phyloP scores from a whole-genome alignment of 2,888 invertebrate species.

The Chydorus sphaericus region DNA sequence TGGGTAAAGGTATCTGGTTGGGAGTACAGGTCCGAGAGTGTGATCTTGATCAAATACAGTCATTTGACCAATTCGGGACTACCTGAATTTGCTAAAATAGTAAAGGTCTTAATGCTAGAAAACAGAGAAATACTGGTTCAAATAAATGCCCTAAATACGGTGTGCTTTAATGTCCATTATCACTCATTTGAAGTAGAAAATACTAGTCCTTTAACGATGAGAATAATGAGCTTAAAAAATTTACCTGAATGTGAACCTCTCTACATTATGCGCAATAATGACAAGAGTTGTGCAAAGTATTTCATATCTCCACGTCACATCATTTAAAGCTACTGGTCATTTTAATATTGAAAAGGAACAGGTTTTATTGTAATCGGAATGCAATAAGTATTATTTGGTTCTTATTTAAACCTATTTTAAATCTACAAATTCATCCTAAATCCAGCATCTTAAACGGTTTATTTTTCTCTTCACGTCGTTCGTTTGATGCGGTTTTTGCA shows the following conservation, averaged over 20 bases:
- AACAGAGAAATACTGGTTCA: background rate
- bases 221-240: background rate
- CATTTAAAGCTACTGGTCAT: background rate
- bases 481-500: background rate
- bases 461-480: too few relatives aligned
- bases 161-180: background rate
- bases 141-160: background rate
- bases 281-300: background rate
- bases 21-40: background rate
- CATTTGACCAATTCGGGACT: background rate
- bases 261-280: background rate
- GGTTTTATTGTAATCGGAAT: background rate
- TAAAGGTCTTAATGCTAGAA: background rate
- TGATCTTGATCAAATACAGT: background rate
- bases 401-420: background rate
- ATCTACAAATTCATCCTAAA: background rate
- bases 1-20: background rate
- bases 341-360: background rate
- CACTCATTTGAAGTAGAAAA: background rate
- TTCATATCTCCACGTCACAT: background rate
- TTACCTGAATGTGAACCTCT: background rate
- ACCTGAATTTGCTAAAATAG: background rate
- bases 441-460: too few relatives aligned
- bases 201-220: too few relatives aligned
- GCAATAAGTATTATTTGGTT: background rate